Evolutionary conservation across 2,888 invertebrate genomes (phyloP), one percentile per base, ranked within the genome.

Genomic region (Amphimallon solstitiale): DNA sequence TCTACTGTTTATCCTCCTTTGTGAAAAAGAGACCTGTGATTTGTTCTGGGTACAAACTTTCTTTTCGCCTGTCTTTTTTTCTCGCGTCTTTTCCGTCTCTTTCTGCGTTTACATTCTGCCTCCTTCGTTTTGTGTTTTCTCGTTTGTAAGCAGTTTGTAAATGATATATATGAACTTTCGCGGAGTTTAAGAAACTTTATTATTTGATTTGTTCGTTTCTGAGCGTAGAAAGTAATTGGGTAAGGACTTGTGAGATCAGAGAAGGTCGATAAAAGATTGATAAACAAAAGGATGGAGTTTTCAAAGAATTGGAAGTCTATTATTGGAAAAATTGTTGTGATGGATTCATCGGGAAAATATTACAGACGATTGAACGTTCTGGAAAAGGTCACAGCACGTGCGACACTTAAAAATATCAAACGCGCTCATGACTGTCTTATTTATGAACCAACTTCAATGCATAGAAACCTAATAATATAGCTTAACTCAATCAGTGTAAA

Each of bases 11-110:
- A 63, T 63, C 52, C 63, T 48, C 45, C 54, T 46, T 43, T 34
- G 52, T 46, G 63, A 63, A 63, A 63, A 63, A 63, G 54, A 40
- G 51, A 63, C 34, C 63, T 54, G 52, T 63, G 63, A 63, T 63
- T 63, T 63, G 63, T 63, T 63, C 63, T n/a, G 56, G 56, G 40
- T 43, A 56, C 40, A 56, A 56, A 56, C 40, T 56, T 56, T 56
- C 56, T 56, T 56, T 17, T 35, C 21, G 14, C 7, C 40, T 40
- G n/a, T 56, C 56, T 40, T 56, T 56, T 38, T 56, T 54, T 37
- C 38, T 35, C 23, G 14, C 23, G 12, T 40, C 15, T 12, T 17
- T 19, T 19, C 6, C 9, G 29, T 29, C 29, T 29, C 29, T 29
- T 29, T 29, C 29, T 29, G 9, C 7, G 29, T 29, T 29, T 29